These are phyloP conservation scores for Oxystoma pomonae DNA, from an alignment of 2,888 invertebrate species.

Conservation along the genomic window DNA sequence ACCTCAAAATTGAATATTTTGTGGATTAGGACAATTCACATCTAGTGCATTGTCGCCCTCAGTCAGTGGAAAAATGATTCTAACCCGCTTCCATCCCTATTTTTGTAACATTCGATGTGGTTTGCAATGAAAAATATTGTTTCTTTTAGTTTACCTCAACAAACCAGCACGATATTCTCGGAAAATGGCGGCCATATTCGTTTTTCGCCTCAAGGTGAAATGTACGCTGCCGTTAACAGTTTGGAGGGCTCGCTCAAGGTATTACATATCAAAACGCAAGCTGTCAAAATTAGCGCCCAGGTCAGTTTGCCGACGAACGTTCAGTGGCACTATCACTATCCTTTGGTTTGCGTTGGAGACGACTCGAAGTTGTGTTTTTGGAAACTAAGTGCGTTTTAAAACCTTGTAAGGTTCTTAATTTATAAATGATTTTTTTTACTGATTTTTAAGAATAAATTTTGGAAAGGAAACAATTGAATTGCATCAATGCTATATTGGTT, in stretches of 20 bases:
- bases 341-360: slow-evolving; percentile 57
- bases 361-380: slow-evolving; percentile 60
- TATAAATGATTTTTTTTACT: neutral
- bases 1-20: too few species aligned
- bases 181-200: slow-evolving; percentile 60
- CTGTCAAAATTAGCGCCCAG: slow-evolving; percentile 52
- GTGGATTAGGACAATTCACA: too few species aligned
- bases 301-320: slow-evolving; percentile 56
- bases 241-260: slow-evolving; percentile 65
- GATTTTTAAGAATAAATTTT: neutral
- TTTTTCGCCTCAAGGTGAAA: slow-evolving; percentile 60
- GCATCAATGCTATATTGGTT: too few species aligned
- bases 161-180: slow-evolving; percentile 57
- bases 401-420: neutral
- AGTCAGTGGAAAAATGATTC: too few species aligned
- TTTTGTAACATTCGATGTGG: too few species aligned
- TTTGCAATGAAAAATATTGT: too few species aligned
- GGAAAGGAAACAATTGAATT: neutral
- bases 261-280: slow-evolving; percentile 55
- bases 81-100: too few species aligned
- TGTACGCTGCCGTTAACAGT: slow-evolving; percentile 63
- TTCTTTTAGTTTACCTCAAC: slow-evolving; percentile 55
- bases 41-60: too few species aligned
- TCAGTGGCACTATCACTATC: slow-evolving; percentile 60
- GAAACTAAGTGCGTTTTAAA: slow-evolving; percentile 39